phyloP scores from a whole-genome alignment of 1,140 invertebrate genomes.

The Calosoma granatense region DNA sequence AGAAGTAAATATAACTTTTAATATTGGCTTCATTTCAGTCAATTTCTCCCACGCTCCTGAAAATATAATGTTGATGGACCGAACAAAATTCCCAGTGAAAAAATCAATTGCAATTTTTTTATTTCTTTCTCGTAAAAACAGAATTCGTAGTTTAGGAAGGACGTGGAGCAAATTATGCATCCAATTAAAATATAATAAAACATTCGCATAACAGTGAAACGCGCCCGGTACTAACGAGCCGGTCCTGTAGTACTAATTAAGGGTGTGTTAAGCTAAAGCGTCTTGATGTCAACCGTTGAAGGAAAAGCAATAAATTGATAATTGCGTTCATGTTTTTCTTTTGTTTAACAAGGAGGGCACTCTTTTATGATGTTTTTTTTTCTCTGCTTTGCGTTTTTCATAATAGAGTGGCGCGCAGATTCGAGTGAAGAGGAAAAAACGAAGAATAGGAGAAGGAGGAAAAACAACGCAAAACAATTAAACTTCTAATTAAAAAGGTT shows the following conservation, averaged over 20 bases:
- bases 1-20: too few species aligned
- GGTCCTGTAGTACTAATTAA: neutral
- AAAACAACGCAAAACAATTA: constrained; percentile 8
- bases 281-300: constrained; percentile 7
- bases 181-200: constrained; percentile 5
- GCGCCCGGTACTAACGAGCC: neutral
- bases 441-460: neutral
- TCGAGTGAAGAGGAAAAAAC: neutral
- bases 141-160: too few species aligned
- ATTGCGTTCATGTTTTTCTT: constrained; percentile 2
- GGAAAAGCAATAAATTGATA: constrained; percentile 6
- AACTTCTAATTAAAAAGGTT: constrained; percentile 9
- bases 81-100: too few species aligned
- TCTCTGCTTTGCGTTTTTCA: neutral
- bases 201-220: neutral
- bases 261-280: neutral
- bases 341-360: neutral
- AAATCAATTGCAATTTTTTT: too few species aligned
- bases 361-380: too few species aligned
- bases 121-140: too few species aligned
- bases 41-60: too few species aligned
- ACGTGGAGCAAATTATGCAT: neutral
- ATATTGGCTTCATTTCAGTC: too few species aligned
- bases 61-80: too few species aligned
- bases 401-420: constrained; percentile 8